Evolutionary conservation across 1,140 invertebrate species (phyloP).

Genomic region (Drosophila kanapiae): DNA sequence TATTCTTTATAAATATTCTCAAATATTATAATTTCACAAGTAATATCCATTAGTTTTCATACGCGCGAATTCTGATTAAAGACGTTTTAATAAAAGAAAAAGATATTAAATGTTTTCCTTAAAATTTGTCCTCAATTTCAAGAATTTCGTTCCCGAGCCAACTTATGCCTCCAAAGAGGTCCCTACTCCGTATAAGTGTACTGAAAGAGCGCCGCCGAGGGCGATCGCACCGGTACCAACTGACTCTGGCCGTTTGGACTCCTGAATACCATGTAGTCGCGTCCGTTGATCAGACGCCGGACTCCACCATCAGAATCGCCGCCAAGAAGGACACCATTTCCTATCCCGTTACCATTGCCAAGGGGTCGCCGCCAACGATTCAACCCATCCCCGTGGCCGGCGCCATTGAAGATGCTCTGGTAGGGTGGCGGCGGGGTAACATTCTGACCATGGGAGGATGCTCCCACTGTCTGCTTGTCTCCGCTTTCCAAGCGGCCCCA

Average conservation of each 20-base stretch:
- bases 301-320: slow-evolving; percentile 49
- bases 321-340: slow-evolving; percentile 51
- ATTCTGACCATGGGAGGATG: slow-evolving; percentile 47
- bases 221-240: slow-evolving; percentile 89
- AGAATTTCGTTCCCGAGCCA: neutral
- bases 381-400: slow-evolving; percentile 15
- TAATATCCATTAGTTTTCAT: neutral
- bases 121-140: neutral
- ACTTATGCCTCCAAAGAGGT: neutral
- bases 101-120: neutral
- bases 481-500: slow-evolving; percentile 47
- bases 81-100: neutral
- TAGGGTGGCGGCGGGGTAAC: slow-evolving; percentile 86
- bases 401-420: slow-evolving; percentile 74
- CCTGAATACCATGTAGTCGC: slow-evolving; percentile 90
- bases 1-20: neutral
- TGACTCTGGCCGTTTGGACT: slow-evolving; percentile 87
- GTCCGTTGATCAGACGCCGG: slow-evolving; percentile 89
- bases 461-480: slow-evolving; percentile 52
- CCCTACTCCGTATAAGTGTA: slow-evolving; percentile 85
- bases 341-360: slow-evolving; percentile 24
- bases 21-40: neutral
- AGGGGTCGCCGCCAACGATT: slow-evolving; percentile 85
- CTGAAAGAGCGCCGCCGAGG: slow-evolving; percentile 91
- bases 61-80: neutral